Evolutionary conservation across 1,140 invertebrate genomes (phyloP), one percentile per base, ranked within the genome.

Genomic region (Drosophila rufa): DNA sequence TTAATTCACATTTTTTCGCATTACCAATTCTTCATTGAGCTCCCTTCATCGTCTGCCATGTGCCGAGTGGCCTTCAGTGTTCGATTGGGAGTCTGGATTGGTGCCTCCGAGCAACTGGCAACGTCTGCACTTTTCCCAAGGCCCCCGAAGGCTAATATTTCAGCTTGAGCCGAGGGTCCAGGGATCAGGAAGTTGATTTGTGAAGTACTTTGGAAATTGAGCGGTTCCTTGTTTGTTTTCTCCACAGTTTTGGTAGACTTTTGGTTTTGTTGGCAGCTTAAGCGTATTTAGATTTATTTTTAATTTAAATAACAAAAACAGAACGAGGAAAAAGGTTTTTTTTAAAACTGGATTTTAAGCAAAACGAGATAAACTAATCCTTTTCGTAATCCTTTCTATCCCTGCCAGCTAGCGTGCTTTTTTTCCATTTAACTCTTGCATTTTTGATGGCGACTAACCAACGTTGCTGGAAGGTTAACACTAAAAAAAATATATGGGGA

Each of bases 1-100:
- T 85, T 85, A 84, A 84, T 85, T 85, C 82, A 60, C 64, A 62
- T 79, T 82, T 75, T 30, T 77, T 70, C 53, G 58, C 80, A 57
- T 83, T 75, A 62, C 57, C 65, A 60, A 69, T 82, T 81, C 70
- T 71, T 82, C 68, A 82, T 82, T 60, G 70, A 68, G 58, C 45
- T 62, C 22, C 40, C 40, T 38, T 67, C 48, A 33, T 45, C 43
- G 27, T 36, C 46, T 30, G 59, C 62, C 46, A 19, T 68, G 62
- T 50, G 25, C 43, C 15, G 14, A 64, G 58, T 64, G 58, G 59
- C 38, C 53, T 64, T 59, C 33, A 17, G 45, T 17, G 27, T 36
- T 50, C 43, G 64, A 65, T 65, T 64, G 58, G 46, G 45, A 33
- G 8, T 46, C 11, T 12, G 19, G 22, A 9, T 15, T 17, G 33